Conservation (phyloP, 2,888 invertebrate genomes). For the Eupelmus urozonus region DNA sequence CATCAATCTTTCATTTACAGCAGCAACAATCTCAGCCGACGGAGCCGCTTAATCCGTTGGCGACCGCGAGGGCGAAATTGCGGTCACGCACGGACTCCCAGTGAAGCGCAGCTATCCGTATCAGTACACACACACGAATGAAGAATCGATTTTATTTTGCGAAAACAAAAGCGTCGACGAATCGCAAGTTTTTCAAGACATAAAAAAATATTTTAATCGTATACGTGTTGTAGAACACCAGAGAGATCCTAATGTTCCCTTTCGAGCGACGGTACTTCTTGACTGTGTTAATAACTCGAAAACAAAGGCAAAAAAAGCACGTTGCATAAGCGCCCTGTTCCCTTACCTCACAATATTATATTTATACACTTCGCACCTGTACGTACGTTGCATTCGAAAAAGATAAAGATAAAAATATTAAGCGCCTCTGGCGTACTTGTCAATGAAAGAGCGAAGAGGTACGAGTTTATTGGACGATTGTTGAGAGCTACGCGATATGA, state of each 20-base stretch:
- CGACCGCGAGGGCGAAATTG: constrained; percentile 74
- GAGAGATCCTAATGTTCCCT: constrained; percentile 40
- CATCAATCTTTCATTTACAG: constrained; percentile 62
- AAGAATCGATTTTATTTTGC: constrained; percentile 47
- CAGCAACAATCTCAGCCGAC: constrained; percentile 71
- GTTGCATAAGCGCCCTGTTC: constrained; percentile 43
- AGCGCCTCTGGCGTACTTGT: too few species aligned
- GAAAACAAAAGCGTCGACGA: constrained; percentile 26
- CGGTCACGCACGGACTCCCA: constrained; percentile 74
- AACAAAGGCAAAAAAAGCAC: not conserved
- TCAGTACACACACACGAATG: not conserved
- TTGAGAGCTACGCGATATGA: not conserved
- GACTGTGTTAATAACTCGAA: constrained; percentile 59
- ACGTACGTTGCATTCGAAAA: constrained; percentile 46
- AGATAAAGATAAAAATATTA: constrained; percentile 40
- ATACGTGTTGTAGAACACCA: constrained; percentile 44
- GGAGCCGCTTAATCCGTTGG: constrained; percentile 71
- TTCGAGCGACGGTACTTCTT: constrained; percentile 38
- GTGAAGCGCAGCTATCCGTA: constrained; percentile 63
- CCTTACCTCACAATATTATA: constrained; percentile 58
- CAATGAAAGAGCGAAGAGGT: constrained; percentile 23
- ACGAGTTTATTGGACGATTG: constrained; percentile 7
- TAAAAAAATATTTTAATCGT: constrained; percentile 12
- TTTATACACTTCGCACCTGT: constrained; percentile 50
- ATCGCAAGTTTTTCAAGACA: constrained; percentile 34